Conservation (phyloP, 2,797 vertebrate genomes). For the Gymnoscopelus microlampas region DNA sequence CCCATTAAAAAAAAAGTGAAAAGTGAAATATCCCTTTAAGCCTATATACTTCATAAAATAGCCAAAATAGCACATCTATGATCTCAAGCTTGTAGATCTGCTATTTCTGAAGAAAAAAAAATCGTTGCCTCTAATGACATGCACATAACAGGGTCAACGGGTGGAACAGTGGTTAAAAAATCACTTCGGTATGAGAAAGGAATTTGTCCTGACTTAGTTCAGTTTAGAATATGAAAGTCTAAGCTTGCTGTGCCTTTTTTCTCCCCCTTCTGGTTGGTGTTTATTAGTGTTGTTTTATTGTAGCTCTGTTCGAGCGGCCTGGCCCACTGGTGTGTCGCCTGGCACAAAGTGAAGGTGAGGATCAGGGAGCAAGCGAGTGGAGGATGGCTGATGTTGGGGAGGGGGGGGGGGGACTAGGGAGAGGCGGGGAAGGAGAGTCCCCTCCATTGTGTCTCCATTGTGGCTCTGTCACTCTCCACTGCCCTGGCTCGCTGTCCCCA, state of each 20-base stretch:
- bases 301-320: slow-evolving; percentile 73
- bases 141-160: slow-evolving; percentile 17
- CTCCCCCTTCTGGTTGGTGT: slow-evolving; percentile 56
- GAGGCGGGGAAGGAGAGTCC: slow-evolving; percentile 54
- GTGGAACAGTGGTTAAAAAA: slow-evolving; percentile 51
- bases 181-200: slow-evolving; percentile 39
- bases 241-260: slow-evolving; percentile 66
- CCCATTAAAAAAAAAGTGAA: too few relatives aligned
- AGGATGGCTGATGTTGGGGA: slow-evolving; percentile 55
- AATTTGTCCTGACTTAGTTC: slow-evolving; percentile 76
- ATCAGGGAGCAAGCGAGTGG: slow-evolving; percentile 63
- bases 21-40: too few relatives aligned
- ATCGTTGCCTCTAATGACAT: too few relatives aligned
- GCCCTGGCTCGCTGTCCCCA: slow-evolving; percentile 72
- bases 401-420: not conserved
- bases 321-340: slow-evolving; percentile 52
- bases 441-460: slow-evolving; percentile 76
- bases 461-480: slow-evolving; percentile 77
- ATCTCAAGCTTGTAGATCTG: too few relatives aligned
- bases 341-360: slow-evolving; percentile 37
- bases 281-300: slow-evolving; percentile 77
- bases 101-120: too few relatives aligned
- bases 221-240: slow-evolving; percentile 73
- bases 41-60: too few relatives aligned
- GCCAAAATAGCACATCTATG: too few relatives aligned